Base-by-base conservation (phyloP, 2,888 invertebrate species). In the Steinernema carpocapsae region DNA sequence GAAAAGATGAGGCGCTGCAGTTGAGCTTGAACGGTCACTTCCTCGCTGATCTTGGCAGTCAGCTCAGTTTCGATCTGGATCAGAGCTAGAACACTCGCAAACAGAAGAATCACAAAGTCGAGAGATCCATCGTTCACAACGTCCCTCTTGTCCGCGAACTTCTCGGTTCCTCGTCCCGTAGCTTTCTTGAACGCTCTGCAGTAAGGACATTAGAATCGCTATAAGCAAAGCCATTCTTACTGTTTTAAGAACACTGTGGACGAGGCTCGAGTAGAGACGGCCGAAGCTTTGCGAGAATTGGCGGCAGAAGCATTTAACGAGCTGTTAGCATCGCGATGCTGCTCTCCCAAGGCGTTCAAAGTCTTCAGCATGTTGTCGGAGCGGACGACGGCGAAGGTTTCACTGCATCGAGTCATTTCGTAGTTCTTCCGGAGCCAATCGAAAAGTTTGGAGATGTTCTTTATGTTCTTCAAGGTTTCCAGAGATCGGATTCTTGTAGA, bases 281-380 rank as follows among this genome's bases (percentile, higher is more conserved):
- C n/a, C n/a, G 71, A 71, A 42, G 71, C 26, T 22, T 52, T 45
- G n/a, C 64, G 64, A 1, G 14, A 14, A n/a, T 64, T 32, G 2
- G 37, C 7, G 37, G 64, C 37, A 17, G 37, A 26, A 17, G 17
- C 19, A 17, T 17, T 32, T 6, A 64, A n/a, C 2, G 48, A 17
- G 32, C 17, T 29, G 52, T 22, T 52, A 1, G 52, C 19, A 19
- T 52, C 72, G 0, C 74, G 52, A 2, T 59, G 52, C 26, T 80
- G 80, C 19, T 80, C 82, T 6, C 45, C 73, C 17, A 82, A 64
- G 26, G 70, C 43, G 22, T 74, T 26, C 64, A 77, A 51, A 7
- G 78, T 82, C 70, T 78, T 80, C 32, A 82, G 37, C 76, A 80
- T 80, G 71, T 82, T 78, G 22, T 80, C 80, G 24, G 82, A 64